A percentile compares a stretch with the other conserved stretches of the same genome.
Evolutionary conservation across 1,140 invertebrate genomes (phyloP).

Genomic region (Augochlora pura): DNA sequence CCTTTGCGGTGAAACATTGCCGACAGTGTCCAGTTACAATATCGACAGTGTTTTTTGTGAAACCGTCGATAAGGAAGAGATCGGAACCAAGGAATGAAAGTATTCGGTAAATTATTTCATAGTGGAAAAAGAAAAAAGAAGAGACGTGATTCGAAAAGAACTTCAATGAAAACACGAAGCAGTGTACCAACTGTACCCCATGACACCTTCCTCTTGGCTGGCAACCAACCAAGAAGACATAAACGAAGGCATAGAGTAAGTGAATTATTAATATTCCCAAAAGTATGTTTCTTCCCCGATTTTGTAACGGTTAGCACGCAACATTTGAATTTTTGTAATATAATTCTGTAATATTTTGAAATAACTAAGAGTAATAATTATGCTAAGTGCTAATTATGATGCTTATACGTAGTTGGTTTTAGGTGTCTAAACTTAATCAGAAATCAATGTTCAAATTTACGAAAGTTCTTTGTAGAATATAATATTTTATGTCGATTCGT

Average conservation of each 20-base stretch:
- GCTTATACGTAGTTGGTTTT: too few species aligned
- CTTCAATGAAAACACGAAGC: not conserved
- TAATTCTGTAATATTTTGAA: too few species aligned
- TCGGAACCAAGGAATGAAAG: conserved; percentile 5
- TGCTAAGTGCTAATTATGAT: too few species aligned
- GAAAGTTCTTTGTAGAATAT: not conserved
- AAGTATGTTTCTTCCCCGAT: too few species aligned
- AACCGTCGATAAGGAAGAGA: not conserved
- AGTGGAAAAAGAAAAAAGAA: conserved; percentile 15
- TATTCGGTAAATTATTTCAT: conserved; percentile 23
- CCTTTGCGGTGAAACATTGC: not conserved
- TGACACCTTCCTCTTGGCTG: conserved; percentile 22
- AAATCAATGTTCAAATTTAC: not conserved
- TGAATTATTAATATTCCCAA: not conserved
- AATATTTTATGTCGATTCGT: not conserved
- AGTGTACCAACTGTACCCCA: not conserved
- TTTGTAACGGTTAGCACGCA: too few species aligned
- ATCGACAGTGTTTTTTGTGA: not conserved
- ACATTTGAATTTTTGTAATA: too few species aligned
- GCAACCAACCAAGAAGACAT: conserved; percentile 12
- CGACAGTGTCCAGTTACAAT: not conserved
- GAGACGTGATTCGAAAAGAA: not conserved
- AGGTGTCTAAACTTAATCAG: too few species aligned
- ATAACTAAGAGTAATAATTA: too few species aligned
- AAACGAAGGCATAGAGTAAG: conserved; percentile 25